Base-by-base conservation (phyloP, 2,113 vertebrate species). In the Scartelaos histophorus region DNA sequence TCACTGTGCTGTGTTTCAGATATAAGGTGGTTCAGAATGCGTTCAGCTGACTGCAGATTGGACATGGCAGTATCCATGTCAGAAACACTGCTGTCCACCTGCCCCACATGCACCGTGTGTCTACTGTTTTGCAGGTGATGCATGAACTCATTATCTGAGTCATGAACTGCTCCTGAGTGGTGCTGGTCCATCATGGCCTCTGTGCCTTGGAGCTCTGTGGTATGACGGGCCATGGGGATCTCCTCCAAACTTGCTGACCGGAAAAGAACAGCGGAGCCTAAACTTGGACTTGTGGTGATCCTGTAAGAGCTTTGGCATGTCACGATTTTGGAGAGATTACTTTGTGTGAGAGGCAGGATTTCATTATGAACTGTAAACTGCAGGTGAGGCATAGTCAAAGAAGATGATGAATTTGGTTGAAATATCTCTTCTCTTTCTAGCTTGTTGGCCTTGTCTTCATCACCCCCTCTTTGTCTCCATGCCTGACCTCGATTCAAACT, bases 171-270 rank as follows among this genome's bases (percentile, higher is more conserved):
- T 6, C 73, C 85, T 54, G 76, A 69, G 10, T 85, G 84, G 70
- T 91, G 87, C 51, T 91, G 90, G 82, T 93, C 86, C 82, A 90
- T 82, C 84, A 91, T 80, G 78, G 88, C 92, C 79, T 86, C 90
- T 1, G 87, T 91, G 62, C 88, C 84, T 76, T 85, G 81, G 7
- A 91, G 76, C 61, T 90, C 88, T 58, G 89, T 73, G 12, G 85
- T 80, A 25, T 90, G 90, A 43, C 78, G 58, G 1, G 74, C 75
- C 15, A 85, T 69, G 29, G 88, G 80, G 51, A 94, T 92, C 72
- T 90, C 91, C 68, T 93, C 92, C 68, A 93, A 81, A 78, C 94
- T 94, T 3, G 91, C 85, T 5, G 93, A 94, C n/a, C 93, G 82
- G 17, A 90, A 78, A 65, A 90, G 85, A 69, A 93, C 83, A 35